These are phyloP conservation scores for Procapra przewalskii DNA, from an alignment of 2,113 vertebrate species.

Conservation along the genomic window DNA sequence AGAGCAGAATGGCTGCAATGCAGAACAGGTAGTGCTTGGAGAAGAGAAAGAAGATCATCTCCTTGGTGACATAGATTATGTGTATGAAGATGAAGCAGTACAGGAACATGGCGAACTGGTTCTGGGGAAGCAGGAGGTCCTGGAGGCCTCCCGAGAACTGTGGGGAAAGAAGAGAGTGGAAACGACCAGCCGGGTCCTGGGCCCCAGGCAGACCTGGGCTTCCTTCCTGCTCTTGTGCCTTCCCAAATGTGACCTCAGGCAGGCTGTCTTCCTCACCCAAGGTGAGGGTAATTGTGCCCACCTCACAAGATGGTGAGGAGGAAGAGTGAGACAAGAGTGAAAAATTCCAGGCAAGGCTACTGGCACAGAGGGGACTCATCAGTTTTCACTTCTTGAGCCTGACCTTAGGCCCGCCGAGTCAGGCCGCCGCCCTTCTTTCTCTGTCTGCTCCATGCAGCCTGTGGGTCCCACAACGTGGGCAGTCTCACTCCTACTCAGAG, in stretches of 20 bases:
- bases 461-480: not conserved
- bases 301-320: not conserved
- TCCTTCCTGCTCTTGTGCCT: not conserved
- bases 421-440: not conserved
- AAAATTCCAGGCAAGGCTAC: not conserved
- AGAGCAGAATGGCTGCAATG: slow-evolving; percentile 54
- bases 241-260: not conserved
- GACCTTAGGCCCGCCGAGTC: not conserved
- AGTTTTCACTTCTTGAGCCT: not conserved
- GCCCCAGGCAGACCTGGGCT: not conserved
- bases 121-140: slow-evolving; percentile 69
- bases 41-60: slow-evolving; percentile 72
- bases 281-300: not conserved
- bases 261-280: not conserved
- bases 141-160: slow-evolving; percentile 65
- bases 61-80: slow-evolving; percentile 67
- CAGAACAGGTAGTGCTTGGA: slow-evolving; percentile 74
- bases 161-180: not conserved
- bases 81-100: slow-evolving; percentile 69
- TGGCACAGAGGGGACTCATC: not conserved
- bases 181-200: not conserved
- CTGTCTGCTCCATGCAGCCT: rapidly evolving
- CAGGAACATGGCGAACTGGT: slow-evolving; percentile 72
- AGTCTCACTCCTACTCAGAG: not conserved
- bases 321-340: not conserved